Evolutionary conservation across 1,140 invertebrate genomes (phyloP).

Genomic region (Cherax quadricarinatus): DNA sequence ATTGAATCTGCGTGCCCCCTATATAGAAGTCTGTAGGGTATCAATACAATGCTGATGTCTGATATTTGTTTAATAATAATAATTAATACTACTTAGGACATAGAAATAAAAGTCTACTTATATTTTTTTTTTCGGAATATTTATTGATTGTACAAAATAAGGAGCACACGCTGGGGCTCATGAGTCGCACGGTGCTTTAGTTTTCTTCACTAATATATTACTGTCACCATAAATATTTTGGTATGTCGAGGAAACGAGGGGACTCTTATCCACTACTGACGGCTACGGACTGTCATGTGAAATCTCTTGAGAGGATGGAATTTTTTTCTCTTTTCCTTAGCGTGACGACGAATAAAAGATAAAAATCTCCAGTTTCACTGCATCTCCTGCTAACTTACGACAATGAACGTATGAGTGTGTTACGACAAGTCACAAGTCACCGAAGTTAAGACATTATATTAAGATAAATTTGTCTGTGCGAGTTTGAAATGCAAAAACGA

Average conservation of each 20-base stretch:
- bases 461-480: neutral
- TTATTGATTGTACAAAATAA: constrained; percentile 64
- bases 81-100: no score
- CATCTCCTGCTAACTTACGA: neutral
- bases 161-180: constrained; percentile 38
- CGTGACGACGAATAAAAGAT: neutral
- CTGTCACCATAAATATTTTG: neutral
- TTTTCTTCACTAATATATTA: constrained; percentile 6
- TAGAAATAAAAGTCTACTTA: no score
- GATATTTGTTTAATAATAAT: neutral
- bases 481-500: no score
- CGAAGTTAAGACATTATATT: neutral
- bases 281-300: no score
- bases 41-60: no score
- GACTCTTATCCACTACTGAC: neutral
- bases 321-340: neutral
- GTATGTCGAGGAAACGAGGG: neutral
- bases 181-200: constrained; percentile 19
- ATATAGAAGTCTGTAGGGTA: no score
- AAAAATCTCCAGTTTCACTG: constrained; percentile 7
- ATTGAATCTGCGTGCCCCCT: no score
- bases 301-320: no score
- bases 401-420: neutral
- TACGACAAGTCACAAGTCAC: neutral
- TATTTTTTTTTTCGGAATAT: neutral